Conservation (phyloP, 2,888 invertebrate genomes). For the Epinotia demarniana region DNA sequence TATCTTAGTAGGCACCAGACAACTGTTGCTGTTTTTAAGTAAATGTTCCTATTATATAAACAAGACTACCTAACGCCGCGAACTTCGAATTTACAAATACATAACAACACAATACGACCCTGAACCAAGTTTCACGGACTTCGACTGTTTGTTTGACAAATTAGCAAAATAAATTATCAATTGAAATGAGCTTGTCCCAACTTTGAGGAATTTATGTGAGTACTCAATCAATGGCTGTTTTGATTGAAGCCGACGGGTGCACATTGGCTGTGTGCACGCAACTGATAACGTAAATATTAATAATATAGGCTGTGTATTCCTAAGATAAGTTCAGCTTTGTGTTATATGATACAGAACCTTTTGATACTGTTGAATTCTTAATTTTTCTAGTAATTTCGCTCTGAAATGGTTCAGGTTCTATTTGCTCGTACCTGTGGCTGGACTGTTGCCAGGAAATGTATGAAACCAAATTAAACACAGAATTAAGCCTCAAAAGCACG, state of each 20-base stretch:
- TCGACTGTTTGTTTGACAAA: slow-evolving; percentile 42
- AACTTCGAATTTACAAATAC: slow-evolving; percentile 13
- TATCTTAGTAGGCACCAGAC: slow-evolving; percentile 1
- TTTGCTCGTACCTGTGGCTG: slow-evolving; percentile 53
- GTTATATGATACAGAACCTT: neutral
- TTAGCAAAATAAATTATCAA: slow-evolving; percentile 39
- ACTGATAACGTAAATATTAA: slow-evolving; percentile 20
- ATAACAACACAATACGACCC: slow-evolving; percentile 25
- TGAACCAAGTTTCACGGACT: slow-evolving; percentile 38
- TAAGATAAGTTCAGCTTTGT: slow-evolving; percentile 9
- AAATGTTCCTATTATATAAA: slow-evolving; percentile 1
- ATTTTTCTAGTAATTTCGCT: neutral
- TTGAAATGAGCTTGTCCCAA: slow-evolving; percentile 30
- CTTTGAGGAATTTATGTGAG: slow-evolving; percentile 32
- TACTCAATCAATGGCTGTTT: slow-evolving; percentile 14
- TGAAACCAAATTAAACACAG: slow-evolving; percentile 58
- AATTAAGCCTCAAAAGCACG: slow-evolving; percentile 48
- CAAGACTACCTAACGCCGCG: slow-evolving; percentile 2
- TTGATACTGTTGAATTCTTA: neutral
- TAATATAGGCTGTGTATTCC: slow-evolving; percentile 9
- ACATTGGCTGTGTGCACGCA: neutral
- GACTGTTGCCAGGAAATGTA: slow-evolving; percentile 60
- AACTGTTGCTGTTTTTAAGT: slow-evolving; percentile 27
- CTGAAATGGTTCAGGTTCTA: slow-evolving; percentile 5
- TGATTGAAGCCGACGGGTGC: slow-evolving; percentile 17